Conservation (phyloP, 1,140 invertebrate genomes). For the Drosophila ambigua region DNA sequence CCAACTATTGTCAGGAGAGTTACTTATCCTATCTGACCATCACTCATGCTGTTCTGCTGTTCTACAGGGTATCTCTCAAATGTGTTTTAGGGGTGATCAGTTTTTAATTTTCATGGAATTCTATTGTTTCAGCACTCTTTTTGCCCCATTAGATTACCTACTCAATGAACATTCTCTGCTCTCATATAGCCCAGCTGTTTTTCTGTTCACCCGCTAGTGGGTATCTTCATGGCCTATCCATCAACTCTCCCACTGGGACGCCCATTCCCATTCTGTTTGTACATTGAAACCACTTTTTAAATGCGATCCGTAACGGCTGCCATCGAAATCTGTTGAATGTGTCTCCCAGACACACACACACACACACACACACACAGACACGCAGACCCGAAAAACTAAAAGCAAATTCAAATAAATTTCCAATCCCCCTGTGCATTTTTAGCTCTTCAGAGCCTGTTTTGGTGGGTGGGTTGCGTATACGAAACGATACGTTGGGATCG, state of each 20-base stretch:
- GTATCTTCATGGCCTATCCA: constrained; percentile 18
- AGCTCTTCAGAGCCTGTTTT: constrained; percentile 54
- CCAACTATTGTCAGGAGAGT: no score
- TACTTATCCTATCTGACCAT: no score
- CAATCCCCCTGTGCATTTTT: constrained; percentile 83
- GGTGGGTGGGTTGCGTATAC: constrained; percentile 20
- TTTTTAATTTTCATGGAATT: no score
- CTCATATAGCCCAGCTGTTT: neutral
- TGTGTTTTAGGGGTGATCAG: no score
- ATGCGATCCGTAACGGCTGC: constrained; percentile 78
- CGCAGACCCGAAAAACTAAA: constrained; percentile 68
- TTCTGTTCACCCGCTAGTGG: neutral
- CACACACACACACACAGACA: constrained; percentile 5
- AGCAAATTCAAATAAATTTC: constrained; percentile 83
- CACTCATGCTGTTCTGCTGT: no score
- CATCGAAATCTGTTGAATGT: constrained; percentile 81
- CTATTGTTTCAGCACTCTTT: no score
- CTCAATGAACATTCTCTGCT: no score
- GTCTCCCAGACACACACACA: constrained; percentile 36
- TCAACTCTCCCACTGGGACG: neutral
- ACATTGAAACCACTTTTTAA: constrained; percentile 77
- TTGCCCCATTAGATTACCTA: no score
- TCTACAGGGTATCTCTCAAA: no score
- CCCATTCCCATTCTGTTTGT: constrained; percentile 36
- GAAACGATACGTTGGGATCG: constrained; percentile 1